Conservation (phyloP, 2,888 invertebrate genomes). For the Megalurothrips usitatus region DNA sequence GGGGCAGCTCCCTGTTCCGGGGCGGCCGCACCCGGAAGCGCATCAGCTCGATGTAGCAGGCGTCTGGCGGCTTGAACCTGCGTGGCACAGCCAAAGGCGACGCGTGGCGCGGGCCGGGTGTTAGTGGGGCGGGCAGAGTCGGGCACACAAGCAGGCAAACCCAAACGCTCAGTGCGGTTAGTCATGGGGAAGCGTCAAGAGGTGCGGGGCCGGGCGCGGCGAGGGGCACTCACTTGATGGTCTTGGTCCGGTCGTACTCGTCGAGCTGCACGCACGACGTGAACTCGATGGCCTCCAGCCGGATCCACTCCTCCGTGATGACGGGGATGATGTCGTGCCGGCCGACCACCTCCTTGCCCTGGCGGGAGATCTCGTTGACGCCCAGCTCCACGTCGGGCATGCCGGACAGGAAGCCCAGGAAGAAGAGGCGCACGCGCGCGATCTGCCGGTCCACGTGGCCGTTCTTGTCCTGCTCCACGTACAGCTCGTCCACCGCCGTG, state of each 20-base stretch:
- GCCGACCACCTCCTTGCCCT: conserved; percentile 98
- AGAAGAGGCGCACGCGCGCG: conserved; percentile 91
- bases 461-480: conserved; percentile 80
- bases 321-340: conserved; percentile 98
- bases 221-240: conserved; percentile 64
- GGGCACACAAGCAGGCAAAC: not conserved
- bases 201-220: not conserved
- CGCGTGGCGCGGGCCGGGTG: not conserved
- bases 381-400: conserved; percentile 97
- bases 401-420: conserved; percentile 91
- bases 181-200: not conserved
- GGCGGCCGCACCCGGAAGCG: conserved; percentile 93
- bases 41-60: conserved; percentile 94
- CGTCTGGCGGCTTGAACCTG: conserved; percentile 95
- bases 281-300: conserved; percentile 89
- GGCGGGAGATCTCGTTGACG: conserved; percentile 93
- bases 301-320: conserved; percentile 98
- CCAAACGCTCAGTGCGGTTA: too few relatives aligned
- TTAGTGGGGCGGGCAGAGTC: not conserved
- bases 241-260: conserved; percentile 78
- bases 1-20: conserved; percentile 91
- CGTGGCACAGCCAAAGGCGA: conserved; percentile 35
- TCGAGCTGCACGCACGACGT: conserved; percentile 89
- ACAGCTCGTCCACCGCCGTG: conserved; percentile 86
- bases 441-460: conserved; percentile 85